These are phyloP conservation scores for Phataginus tetradactyla DNA, from an alignment of 2,797 vertebrate genomes.

Conservation along the genomic window DNA sequence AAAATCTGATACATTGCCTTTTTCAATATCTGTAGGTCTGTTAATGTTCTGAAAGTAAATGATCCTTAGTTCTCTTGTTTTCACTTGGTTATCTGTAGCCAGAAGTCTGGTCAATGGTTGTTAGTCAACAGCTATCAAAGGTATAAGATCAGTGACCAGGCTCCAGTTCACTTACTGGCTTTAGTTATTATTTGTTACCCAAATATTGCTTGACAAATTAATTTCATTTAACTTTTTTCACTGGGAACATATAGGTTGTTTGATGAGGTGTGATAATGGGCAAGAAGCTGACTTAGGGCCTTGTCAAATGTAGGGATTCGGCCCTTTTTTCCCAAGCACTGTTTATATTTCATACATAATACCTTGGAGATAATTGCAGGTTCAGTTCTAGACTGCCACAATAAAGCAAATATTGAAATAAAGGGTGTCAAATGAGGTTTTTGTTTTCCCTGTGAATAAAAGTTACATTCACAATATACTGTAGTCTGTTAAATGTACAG, in stretches of 20 bases:
- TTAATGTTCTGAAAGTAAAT: constrained; percentile 1
- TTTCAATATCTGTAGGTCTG: background rate
- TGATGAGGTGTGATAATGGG: constrained; percentile 17
- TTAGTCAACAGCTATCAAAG: background rate
- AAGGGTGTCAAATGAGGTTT: no score
- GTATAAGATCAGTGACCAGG: background rate
- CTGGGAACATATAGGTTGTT: background rate
- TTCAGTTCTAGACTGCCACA: no score
- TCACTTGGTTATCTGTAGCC: background rate
- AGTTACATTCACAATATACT: no score
- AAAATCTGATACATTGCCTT: background rate
- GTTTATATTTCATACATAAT: background rate
- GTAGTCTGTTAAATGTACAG: no score
- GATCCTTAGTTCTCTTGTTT: background rate
- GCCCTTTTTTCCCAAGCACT: background rate
- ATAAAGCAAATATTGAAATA: no score
- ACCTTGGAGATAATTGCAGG: no score
- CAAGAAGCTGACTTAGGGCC: background rate
- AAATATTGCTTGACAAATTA: background rate
- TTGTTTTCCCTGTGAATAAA: no score
- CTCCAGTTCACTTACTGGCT: background rate
- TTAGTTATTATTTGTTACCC: constrained; percentile 10
- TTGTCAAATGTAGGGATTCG: background rate
- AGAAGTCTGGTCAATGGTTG: background rate
- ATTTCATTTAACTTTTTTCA: background rate